Base-by-base conservation (phyloP, 2,888 invertebrate genomes). In the Thelaira solivaga region DNA sequence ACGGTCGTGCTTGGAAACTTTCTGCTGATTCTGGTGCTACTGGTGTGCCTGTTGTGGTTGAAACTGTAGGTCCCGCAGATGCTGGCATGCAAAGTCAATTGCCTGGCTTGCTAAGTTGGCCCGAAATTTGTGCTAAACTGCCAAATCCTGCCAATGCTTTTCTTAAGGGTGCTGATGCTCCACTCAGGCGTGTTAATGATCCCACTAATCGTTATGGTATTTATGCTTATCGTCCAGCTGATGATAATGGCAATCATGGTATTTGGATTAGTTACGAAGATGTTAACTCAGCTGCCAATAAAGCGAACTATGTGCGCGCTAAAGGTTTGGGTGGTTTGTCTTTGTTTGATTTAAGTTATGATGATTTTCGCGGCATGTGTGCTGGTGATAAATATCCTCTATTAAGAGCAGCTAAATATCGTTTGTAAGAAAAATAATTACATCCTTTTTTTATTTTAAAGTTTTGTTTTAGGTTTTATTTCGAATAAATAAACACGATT, bases 201-300 rank as follows among this genome's bases (percentile, higher is more conserved):
- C 94, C 95, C 6, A 93, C 93, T 81, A 94, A 94, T 83, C 92
- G 94, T 83, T 93, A 93, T 79, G 95, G 95, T 36, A 92, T 92
- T 4, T 96, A 94, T 85, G 95, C 94, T 0, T 96, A 91, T 90
- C 92, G 93, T 67, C 93, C 94, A 26, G 91, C 92, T 41, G 92
- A 92, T 1, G 91, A 91, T 7, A 91, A 91, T 11, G 94, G 95
- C 2, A 91, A 92, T 8, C 91, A 92, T 6, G 96, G 96, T 6
- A 89, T 95, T 8, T 96, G 96, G 96, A 92, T 95, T 5, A 93
- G 93, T 75, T 95, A 94, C 85, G 95, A 96, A 83, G 95, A 96
- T 85, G 92, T 94, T 0, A 95, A 95, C 80, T 93, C 94, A 0
- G 94, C 94, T 43, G 93, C 93, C 24, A 93, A 93, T 84, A 96